Conservation (phyloP, 2,113 vertebrate species). For the Melozone crissalis region DNA sequence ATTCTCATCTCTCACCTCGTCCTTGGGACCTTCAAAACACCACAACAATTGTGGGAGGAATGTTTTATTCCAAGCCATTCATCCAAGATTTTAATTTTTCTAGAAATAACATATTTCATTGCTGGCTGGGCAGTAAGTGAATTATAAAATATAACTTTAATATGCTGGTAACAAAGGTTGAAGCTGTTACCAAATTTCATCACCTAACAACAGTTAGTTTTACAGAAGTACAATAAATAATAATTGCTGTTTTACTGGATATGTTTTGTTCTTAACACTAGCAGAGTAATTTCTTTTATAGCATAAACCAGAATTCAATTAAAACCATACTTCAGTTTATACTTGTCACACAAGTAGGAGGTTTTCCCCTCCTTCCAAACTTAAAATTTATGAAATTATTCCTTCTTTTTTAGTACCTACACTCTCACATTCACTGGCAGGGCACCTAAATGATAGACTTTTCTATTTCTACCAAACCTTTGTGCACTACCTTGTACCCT, state of each 20-base stretch:
- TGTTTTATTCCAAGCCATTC: neutral
- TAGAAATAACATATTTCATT: neutral
- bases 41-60: neutral
- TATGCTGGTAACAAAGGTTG: neutral
- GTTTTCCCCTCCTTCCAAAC: neutral
- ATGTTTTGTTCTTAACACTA: neutral
- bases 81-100: neutral
- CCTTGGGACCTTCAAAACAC: no score
- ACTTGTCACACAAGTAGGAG: neutral
- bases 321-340: neutral
- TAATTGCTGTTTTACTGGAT: neutral
- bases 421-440: rapidly evolving
- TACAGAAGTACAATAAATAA: neutral
- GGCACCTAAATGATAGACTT: neutral
- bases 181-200: neutral
- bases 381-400: neutral
- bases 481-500: neutral
- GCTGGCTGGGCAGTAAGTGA: neutral
- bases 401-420: neutral
- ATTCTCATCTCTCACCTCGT: no score
- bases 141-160: neutral
- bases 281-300: neutral
- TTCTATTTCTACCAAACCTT: neutral
- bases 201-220: neutral
- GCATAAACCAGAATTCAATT: neutral